phyloP scores from a whole-genome alignment of 2,113 vertebrate species.

The Saccopteryx leptura region DNA sequence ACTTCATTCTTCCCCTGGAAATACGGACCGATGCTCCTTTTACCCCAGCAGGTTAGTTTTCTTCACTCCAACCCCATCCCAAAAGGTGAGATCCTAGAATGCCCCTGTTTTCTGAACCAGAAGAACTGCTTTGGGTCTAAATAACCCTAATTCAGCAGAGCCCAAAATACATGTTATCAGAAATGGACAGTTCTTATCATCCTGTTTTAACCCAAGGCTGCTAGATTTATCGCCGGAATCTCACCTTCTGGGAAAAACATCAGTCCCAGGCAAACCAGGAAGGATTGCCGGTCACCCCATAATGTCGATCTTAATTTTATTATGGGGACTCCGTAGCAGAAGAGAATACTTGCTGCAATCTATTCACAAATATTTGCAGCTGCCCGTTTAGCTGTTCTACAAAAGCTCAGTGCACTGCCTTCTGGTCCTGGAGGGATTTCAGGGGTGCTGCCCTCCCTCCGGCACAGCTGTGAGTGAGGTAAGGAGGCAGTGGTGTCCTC shows the following conservation, averaged over 20 bases:
- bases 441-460: neutral
- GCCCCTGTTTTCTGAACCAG: neutral
- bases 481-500: constrained; percentile 31
- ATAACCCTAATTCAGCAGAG: neutral
- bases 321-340: neutral
- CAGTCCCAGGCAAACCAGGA: neutral
- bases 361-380: neutral
- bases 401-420: constrained; percentile 1
- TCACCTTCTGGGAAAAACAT: neutral
- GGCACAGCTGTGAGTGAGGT: constrained; percentile 38
- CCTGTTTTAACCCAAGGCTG: neutral
- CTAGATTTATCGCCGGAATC: neutral
- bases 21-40: neutral
- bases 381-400: neutral
- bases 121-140: neutral
- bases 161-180: constrained; percentile 1
- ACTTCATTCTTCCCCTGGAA: neutral
- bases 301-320: neutral
- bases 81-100: neutral
- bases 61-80: neutral
- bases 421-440: neutral
- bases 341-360: neutral
- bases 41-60: neutral
- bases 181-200: neutral
- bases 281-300: too few relatives aligned